Conservation (phyloP, 2,888 invertebrate species). For the Steinernema hermaphroditum region DNA sequence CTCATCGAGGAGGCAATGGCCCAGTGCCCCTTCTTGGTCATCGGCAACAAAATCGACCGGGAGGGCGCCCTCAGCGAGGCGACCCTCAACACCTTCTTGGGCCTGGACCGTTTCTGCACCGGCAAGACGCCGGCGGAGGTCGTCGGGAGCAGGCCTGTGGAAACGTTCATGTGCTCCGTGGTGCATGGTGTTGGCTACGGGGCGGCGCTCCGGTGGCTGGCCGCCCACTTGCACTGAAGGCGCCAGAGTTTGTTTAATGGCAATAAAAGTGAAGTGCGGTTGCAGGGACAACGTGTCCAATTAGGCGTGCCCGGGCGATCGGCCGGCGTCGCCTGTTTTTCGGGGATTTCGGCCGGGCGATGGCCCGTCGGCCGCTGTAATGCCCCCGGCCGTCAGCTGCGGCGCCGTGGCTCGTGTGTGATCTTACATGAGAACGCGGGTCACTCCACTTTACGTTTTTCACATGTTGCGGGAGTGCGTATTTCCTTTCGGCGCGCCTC, state of each 20-base stretch:
- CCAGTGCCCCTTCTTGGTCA: conserved; percentile 90
- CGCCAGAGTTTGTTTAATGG: conserved; percentile 8
- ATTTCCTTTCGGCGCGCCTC: background rate
- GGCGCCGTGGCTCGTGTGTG: conserved; percentile 19
- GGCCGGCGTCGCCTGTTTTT: conserved; percentile 29
- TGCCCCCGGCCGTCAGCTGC: conserved; percentile 22
- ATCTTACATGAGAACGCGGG: conserved; percentile 30
- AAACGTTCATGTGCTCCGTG: conserved; percentile 24
- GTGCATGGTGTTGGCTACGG: background rate
- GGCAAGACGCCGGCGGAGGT: no score
- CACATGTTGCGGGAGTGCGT: conserved; percentile 16
- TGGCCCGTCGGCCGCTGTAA: conserved; percentile 16
- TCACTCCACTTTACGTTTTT: conserved; percentile 30
- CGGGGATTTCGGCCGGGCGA: conserved; percentile 29
- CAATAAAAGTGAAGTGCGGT: background rate
- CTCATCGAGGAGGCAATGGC: conserved; percentile 92
- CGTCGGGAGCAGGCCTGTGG: no score
- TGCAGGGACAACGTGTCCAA: conserved; percentile 22
- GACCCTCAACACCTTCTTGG: conserved; percentile 86
- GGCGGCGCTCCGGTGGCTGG: background rate
- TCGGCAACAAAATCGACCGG: conserved; percentile 97
- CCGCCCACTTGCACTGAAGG: background rate
- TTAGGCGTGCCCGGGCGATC: background rate
- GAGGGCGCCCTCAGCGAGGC: conserved; percentile 94
- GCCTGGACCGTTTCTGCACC: conserved; percentile 89